Evolutionary conservation across 2,113 vertebrate genomes (phyloP).

Genomic region (Tupaia tana): DNA sequence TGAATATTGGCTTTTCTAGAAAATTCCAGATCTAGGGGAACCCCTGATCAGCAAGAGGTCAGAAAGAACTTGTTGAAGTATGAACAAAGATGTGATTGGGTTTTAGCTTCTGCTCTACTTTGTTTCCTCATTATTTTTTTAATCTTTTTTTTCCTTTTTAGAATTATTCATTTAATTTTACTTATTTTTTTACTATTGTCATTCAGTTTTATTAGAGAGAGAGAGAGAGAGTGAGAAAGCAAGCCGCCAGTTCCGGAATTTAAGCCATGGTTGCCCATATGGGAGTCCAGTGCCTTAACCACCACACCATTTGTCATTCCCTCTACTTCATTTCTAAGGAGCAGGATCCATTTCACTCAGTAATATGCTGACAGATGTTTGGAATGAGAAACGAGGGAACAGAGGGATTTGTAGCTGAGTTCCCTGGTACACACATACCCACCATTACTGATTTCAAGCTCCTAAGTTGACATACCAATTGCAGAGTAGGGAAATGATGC

Average conservation of each 20-base stretch:
- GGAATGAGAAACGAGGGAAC: fast-evolving
- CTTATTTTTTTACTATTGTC: no score
- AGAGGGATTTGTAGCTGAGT: not conserved
- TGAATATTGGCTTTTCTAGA: not conserved
- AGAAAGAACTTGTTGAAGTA: not conserved
- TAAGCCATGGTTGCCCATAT: no score
- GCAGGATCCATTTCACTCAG: not conserved
- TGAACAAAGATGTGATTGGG: not conserved
- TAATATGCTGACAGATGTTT: not conserved
- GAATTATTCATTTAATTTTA: no score
- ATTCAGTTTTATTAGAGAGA: no score
- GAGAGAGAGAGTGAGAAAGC: no score
- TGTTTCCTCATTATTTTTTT: no score
- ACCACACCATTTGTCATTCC: no score
- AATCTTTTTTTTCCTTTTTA: no score
- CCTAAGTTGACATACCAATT: not conserved
- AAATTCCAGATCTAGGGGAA: not conserved
- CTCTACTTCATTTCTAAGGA: not conserved
- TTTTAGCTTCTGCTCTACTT: not conserved
- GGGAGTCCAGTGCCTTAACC: no score
- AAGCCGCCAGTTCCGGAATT: no score
- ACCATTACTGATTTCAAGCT: not conserved
- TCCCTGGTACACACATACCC: not conserved
- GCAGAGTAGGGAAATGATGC: not conserved
- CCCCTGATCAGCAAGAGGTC: not conserved